Base-by-base conservation (phyloP, 1,140 invertebrate species). In the Archegozetes longisetosus region DNA sequence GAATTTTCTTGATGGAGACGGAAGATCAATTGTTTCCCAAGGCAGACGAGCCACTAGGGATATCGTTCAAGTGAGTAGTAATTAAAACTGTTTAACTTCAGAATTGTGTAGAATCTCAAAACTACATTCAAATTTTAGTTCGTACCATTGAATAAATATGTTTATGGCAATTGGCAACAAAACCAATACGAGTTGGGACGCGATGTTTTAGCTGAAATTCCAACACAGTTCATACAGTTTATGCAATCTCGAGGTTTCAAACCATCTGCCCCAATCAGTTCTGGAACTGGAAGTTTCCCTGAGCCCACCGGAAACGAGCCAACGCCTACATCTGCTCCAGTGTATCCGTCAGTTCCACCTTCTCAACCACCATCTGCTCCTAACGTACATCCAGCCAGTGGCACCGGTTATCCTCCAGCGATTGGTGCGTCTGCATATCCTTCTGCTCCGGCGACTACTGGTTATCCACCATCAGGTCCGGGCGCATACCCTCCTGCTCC, bases 201-300 rank as follows among this genome's bases (percentile, higher is more conserved):
- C 66, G 79, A 80, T 65, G 79, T 82, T 1, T 64, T 82, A 23
- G 78, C 77, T 14, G 80, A 82, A 70, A 74, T 82, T 24, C 80
- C 80, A 1, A 72, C 73, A 17, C 80, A 82, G 65, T 71, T 82
- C 29, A 64, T 77, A 14, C 71, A 74, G 4, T 61, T 27, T 28
- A 58, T 61, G 53, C 17, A 22, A 26, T 14, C 40, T 6, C 12
- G 28, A 56, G 59, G 59, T 17, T 23, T 61, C 24, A 54, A 56
- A 49, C 59, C 59, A 40, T 40, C 32, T 6, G 6, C 32, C 6
- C 32, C 32, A 17, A 17, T 6, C 6, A 9, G 6, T 9, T 6
- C 17, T 9, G 6, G 17, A 17, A 40, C 32, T 17, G 32, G 32
- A 9, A 40, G 6, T 9, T 40, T 40, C 17, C 32, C 32, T 9